phyloP scores from a whole-genome alignment of 2,797 vertebrate species.

The Pogoniulus pusillus region DNA sequence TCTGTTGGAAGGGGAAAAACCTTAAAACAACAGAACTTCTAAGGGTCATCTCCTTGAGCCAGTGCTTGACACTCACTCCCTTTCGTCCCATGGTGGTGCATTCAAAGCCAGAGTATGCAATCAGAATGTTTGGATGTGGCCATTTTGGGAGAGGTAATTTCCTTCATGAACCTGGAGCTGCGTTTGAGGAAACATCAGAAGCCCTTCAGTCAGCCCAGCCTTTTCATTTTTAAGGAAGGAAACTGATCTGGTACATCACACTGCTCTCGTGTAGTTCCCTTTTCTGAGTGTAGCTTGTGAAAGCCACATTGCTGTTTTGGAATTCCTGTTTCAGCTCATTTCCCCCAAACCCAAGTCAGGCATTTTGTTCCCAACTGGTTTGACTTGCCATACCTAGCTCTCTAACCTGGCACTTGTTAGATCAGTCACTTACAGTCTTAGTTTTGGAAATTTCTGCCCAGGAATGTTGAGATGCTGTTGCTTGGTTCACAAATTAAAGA shows the following conservation, averaged over 20 bases:
- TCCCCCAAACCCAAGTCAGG: background rate
- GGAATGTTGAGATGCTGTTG: background rate
- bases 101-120: background rate
- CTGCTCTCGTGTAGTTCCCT: background rate
- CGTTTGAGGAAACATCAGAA: background rate
- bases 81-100: background rate
- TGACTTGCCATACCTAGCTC: background rate
- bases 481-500: background rate
- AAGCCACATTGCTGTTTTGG: background rate
- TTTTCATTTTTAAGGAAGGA: background rate
- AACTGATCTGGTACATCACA: background rate
- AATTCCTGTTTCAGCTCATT: background rate
- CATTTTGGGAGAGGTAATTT: background rate
- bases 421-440: background rate
- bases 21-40: background rate
- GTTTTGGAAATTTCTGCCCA: background rate
- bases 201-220: background rate
- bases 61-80: background rate
- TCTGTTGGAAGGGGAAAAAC: background rate
- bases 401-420: background rate
- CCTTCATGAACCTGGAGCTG: fast-evolving
- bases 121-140: fast-evolving
- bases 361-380: background rate
- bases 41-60: background rate
- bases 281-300: background rate